Evolutionary conservation across 2,888 invertebrate genomes (phyloP), one percentile per base, ranked within the genome.

Genomic region (Toxonevra muliebris): DNA sequence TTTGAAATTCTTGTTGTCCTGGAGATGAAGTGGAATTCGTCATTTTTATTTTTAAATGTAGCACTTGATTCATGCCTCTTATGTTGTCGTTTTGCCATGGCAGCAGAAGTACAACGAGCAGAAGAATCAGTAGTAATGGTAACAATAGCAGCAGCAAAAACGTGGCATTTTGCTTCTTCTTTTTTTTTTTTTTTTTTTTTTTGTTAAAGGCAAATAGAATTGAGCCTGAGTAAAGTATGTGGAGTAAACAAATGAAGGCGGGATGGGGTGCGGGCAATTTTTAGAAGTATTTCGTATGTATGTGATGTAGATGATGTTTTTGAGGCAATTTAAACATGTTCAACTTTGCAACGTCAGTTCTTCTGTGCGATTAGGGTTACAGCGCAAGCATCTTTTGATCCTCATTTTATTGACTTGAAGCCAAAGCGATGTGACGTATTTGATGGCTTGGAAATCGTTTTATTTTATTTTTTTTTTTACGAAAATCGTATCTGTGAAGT

Each of bases 11-110:
- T 70, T 71, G 72, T 72, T 76, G 76, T 74, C 76, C 74, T 77
- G 79, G 69, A 75, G 77, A 61, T 68, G 71, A 78, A 77, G 76
- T 77, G 74, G 76, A 77, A 79, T 79, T 79, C 77, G 75, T 79
- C 79, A 79, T 77, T 77, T 74, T 76, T 76, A 77, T 78, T 76
- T 74, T 53, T 58, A 62, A 52, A 58, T 30, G 41, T 64, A 61
- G 43, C 20, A 69, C 72, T 66, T 66, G 68, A 55, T 62, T 59
- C 54, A 66, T 69, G 66, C 64, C 60, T 57, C 61, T 55, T 40
- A 15, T 54, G 42, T 54, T n/a, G 41, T 41, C 61, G n/a, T 54
- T 53, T 55, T 64, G 55, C 41, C 30, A 45, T 45, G 48, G 20
- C 61, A 61, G 48, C 61, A 20, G 19, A 13, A 30, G 55, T 4